A percentile compares a stretch with the other conserved stretches of the same genome.
phyloP scores from a whole-genome alignment of 1,140 invertebrate species.

The Drosophila subobscura region DNA sequence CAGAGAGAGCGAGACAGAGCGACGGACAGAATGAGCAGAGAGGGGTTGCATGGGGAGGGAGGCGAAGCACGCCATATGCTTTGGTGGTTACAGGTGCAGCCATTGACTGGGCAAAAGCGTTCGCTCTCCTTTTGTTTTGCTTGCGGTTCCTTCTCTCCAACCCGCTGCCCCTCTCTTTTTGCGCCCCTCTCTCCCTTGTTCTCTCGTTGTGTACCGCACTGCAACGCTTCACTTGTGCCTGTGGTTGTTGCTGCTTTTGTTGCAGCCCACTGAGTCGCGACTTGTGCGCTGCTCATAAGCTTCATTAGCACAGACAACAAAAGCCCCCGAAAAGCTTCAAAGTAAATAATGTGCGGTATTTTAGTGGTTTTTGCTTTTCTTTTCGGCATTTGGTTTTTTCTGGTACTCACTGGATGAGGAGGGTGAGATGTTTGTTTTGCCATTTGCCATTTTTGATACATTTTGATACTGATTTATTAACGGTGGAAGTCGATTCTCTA shows the following conservation, averaged over 20 bases:
- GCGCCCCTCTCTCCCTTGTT: slow-evolving; percentile 6
- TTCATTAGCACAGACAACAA: slow-evolving; percentile 68
- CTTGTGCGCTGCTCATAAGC: slow-evolving; percentile 76
- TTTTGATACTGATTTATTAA: too few species aligned
- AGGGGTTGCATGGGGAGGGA: not conserved
- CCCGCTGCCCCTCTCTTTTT: too few species aligned
- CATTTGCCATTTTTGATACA: too few species aligned
- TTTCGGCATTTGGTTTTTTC: slow-evolving; percentile 21
- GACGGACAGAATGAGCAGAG: too few species aligned
- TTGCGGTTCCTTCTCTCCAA: slow-evolving; percentile 46
- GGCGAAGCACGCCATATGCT: slow-evolving; percentile 33
- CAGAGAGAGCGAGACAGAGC: not conserved
- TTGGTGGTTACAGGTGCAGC: slow-evolving; percentile 73
- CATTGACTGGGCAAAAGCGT: slow-evolving; percentile 59
- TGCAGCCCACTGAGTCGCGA: slow-evolving; percentile 76
- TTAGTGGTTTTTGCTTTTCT: slow-evolving; percentile 18
- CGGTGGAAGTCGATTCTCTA: too few species aligned
- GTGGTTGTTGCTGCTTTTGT: slow-evolving; percentile 59
- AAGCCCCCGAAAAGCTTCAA: slow-evolving; percentile 34
- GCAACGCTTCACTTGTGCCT: slow-evolving; percentile 75
- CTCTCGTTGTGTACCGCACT: slow-evolving; percentile 11
- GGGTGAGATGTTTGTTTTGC: not conserved
- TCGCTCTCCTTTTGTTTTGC: slow-evolving; percentile 69
- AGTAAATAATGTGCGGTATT: slow-evolving; percentile 30
- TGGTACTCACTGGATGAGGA: not conserved